Percentiles rank a stretch among this genome's conserved stretches.
Evolutionary conservation across 2,113 vertebrate genomes (phyloP).

Genomic region (Entelurus aequoreus): DNA sequence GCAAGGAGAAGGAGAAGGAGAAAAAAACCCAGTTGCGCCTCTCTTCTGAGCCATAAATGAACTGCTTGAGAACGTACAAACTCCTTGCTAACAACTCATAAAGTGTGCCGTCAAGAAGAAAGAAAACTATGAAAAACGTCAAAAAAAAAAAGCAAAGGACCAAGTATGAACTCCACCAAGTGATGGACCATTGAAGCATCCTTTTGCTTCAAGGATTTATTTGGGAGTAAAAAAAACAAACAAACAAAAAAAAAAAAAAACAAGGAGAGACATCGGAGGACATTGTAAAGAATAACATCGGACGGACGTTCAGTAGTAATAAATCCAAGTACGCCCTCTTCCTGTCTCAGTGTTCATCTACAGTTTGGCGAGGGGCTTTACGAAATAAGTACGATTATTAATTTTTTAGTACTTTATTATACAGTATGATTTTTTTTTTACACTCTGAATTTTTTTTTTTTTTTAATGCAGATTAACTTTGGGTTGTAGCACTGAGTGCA

Average conservation of each 20-base stretch:
- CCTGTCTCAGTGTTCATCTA: constrained; percentile 79
- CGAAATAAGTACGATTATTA: constrained; percentile 76
- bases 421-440: constrained; percentile 84
- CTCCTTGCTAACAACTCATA: constrained; percentile 95
- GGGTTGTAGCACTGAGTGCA: constrained; percentile 73
- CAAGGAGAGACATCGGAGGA: constrained; percentile 62
- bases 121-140: constrained; percentile 67
- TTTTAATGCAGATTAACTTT: constrained; percentile 76
- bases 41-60: constrained; percentile 98
- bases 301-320: constrained; percentile 68
- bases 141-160: constrained; percentile 75
- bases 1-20: constrained; percentile 37
- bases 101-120: constrained; percentile 76
- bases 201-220: constrained; percentile 86
- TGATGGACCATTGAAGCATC: constrained; percentile 81
- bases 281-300: constrained; percentile 72
- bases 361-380: constrained; percentile 74
- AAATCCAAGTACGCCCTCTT: constrained; percentile 67
- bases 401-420: constrained; percentile 99
- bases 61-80: constrained; percentile 98
- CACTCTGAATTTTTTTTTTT: constrained; percentile 80
- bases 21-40: constrained; percentile 81
- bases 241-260: constrained; percentile 52
- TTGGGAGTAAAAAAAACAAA: constrained; percentile 65
- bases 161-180: constrained; percentile 82